Percentiles rank a stretch among this genome's conserved stretches.
Evolutionary conservation across 2,113 vertebrate species (phyloP).

Genomic region (Myiagra hebetior): DNA sequence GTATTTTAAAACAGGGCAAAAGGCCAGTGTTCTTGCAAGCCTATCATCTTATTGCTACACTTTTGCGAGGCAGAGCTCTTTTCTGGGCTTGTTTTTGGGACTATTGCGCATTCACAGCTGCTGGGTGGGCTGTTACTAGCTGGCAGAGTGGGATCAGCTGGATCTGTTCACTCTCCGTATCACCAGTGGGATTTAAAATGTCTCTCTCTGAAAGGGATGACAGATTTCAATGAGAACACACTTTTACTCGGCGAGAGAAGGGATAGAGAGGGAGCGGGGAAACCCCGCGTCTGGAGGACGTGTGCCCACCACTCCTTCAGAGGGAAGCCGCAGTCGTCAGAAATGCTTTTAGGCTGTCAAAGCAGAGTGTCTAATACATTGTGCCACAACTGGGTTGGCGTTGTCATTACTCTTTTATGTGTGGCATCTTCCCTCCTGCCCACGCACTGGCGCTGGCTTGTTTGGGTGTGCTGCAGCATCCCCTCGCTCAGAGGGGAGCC

Average conservation of each 20-base stretch:
- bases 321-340: neutral
- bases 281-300: accelerated
- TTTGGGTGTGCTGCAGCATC: neutral
- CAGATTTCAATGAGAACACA: neutral
- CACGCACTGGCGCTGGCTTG: accelerated
- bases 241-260: neutral
- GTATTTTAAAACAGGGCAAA: neutral
- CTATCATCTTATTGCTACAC: neutral
- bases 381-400: constrained; percentile 2
- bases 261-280: neutral
- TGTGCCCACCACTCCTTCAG: neutral
- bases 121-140: neutral
- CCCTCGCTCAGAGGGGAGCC: accelerated
- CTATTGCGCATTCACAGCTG: neutral
- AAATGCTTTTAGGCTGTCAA: neutral
- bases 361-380: neutral
- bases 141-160: neutral
- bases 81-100: neutral
- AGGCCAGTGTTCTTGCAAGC: neutral
- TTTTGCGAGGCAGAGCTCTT: neutral
- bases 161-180: neutral
- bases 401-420: neutral
- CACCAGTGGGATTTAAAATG: neutral
- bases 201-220: neutral
- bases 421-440: neutral